Evolutionary conservation across 2,797 vertebrate genomes (phyloP).

Genomic region (Pagetopsis macropterus): DNA sequence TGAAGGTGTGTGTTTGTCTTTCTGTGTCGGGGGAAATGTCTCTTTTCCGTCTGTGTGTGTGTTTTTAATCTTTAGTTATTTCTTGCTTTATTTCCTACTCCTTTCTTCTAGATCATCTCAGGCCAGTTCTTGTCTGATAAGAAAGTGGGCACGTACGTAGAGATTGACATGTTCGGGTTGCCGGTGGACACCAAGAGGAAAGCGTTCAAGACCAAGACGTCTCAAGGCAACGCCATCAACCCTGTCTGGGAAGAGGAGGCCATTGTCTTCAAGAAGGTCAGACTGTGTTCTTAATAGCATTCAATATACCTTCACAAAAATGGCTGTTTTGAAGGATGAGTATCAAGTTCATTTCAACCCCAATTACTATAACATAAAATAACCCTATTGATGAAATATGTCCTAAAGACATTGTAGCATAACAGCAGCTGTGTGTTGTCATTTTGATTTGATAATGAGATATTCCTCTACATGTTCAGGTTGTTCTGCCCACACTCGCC

Average conservation of each 20-base stretch:
- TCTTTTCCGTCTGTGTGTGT: background rate
- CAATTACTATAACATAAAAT: background rate
- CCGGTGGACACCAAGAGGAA: slow-evolving; percentile 97
- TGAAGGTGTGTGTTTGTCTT: slow-evolving; percentile 88
- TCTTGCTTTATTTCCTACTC: background rate
- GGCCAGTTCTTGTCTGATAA: slow-evolving; percentile 98
- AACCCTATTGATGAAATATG: too few relatives aligned
- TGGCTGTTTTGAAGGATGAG: too few relatives aligned
- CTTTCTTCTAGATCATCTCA: slow-evolving; percentile 90
- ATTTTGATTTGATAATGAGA: background rate
- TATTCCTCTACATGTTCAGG: slow-evolving; percentile 73
- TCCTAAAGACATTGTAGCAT: background rate
- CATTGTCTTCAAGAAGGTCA: slow-evolving; percentile 96
- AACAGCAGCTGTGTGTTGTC: background rate
- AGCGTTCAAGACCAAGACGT: slow-evolving; percentile 96
- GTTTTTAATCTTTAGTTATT: background rate
- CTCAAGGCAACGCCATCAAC: slow-evolving; percentile 95
- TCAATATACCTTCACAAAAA: background rate
- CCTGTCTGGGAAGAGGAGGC: slow-evolving; percentile 98
- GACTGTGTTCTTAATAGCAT: slow-evolving; percentile 7
- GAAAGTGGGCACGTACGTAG: slow-evolving; percentile 95
- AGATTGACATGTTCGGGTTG: slow-evolving; percentile 97
- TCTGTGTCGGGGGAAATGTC: background rate
- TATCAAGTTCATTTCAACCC: background rate
- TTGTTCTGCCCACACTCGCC: slow-evolving; percentile 94